These are phyloP conservation scores for Sceliomorpha sp. DNA, from an alignment of 2,888 invertebrate species.

Conservation along the genomic window DNA sequence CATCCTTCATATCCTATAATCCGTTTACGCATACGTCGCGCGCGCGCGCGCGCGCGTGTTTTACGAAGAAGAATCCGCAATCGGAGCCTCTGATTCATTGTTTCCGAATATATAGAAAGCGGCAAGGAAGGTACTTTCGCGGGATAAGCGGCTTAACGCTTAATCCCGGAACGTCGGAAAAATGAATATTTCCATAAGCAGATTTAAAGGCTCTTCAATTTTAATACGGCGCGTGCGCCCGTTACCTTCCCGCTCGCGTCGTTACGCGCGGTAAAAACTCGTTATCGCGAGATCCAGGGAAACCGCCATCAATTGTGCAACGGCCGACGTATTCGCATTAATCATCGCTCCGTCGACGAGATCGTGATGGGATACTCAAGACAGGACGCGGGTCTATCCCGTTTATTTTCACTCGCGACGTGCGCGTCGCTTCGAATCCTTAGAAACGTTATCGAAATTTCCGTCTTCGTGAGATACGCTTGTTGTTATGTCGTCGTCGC, in stretches of 20 bases:
- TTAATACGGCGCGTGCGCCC: slow-evolving; percentile 27
- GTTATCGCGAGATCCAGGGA: slow-evolving; percentile 38
- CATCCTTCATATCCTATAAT: too few relatives aligned
- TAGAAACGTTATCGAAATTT: slow-evolving; percentile 43
- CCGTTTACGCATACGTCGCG: too few relatives aligned
- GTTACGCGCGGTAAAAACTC: slow-evolving; percentile 28
- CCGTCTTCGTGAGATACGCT: slow-evolving; percentile 22
- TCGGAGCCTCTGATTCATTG: too few relatives aligned
- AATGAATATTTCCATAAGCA: slow-evolving; percentile 22
- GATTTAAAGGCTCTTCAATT: slow-evolving; percentile 28
- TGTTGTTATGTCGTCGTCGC: too few relatives aligned
- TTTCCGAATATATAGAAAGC: too few relatives aligned
- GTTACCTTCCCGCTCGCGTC: background rate
- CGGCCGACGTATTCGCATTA: slow-evolving; percentile 45
- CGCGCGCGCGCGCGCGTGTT: too few relatives aligned
- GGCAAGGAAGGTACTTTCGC: too few relatives aligned
- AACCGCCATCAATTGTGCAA: slow-evolving; percentile 49
- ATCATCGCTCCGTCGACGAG: slow-evolving; percentile 50
- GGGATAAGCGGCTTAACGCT: too few relatives aligned
- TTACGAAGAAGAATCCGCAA: too few relatives aligned
- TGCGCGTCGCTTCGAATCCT: slow-evolving; percentile 30
- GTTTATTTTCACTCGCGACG: slow-evolving; percentile 47
- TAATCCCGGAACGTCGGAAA: background rate
- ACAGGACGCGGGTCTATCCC: slow-evolving; percentile 40
- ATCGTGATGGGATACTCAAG: slow-evolving; percentile 50